Base-by-base conservation (phyloP, 1,140 invertebrate species). In the Cheumatopsyche charites region DNA sequence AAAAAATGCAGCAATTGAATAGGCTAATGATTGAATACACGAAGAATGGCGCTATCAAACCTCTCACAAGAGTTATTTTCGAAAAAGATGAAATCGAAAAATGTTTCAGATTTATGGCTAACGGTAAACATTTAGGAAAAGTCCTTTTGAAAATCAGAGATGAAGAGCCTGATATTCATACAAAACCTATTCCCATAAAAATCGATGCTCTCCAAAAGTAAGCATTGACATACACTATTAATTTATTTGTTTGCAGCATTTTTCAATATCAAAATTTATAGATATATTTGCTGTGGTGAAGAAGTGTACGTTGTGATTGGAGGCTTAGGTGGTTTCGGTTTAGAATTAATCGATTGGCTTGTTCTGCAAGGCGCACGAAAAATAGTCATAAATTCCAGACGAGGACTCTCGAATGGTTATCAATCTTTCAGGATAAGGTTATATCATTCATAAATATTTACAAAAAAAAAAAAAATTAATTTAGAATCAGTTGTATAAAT, bases 261-360 rank as follows among this genome's bases (percentile, higher is more conserved):
- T n/a, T n/a, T n/a, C n/a, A n/a, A n/a, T n/a, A 9, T 26, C 21
- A 17, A 52, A 15, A 13, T 62, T 55, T 47, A 17, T 15, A 75
- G 74, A 62, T 85, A 83, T 72, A 81, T 81, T 25, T 87, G 86
- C 69, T 78, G 82, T 11, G 79, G 79, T 0, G 78, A 85, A 13
- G 69, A 81, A n/a, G 82, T 82, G 3, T 90, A 88, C 74, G 78
- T 90, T 0, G 84, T 91, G 0, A 82, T 86, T 1, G 89, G 95
- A 43, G 95, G 95, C 70, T 83, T 97, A 0, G 95, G 94, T 29
- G 94, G 94, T 1, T 95, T 98, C 80, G 95, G 95, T 42, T 83
- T 98, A n/a, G 95, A 98, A 80, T 79, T 98, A 52, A 88, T 90
- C 2, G 90, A 95, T 78, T 97, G 95, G 94, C 83, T 97, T 69